These are phyloP conservation scores for Telmatochromis sp. DNA, from an alignment of 2,113 vertebrate species.

Conservation along the genomic window DNA sequence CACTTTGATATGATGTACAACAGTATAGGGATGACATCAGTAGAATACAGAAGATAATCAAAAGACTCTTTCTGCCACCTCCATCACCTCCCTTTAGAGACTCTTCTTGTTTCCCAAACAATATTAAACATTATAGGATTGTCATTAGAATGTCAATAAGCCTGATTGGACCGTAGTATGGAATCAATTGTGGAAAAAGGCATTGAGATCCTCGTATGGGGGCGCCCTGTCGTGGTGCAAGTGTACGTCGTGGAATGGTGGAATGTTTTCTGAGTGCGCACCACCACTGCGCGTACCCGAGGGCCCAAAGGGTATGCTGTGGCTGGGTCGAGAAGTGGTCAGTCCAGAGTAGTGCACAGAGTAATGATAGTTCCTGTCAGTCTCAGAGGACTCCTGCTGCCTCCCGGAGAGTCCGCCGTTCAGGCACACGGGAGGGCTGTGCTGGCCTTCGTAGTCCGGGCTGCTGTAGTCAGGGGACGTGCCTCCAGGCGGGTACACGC, in stretches of 20 bases:
- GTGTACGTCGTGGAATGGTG: slow-evolving; percentile 89
- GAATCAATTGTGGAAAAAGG: slow-evolving; percentile 92
- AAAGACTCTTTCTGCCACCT: not conserved
- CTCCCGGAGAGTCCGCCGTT: slow-evolving; percentile 88
- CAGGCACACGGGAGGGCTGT: slow-evolving; percentile 89
- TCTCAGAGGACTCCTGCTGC: slow-evolving; percentile 83
- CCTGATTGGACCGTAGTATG: not conserved
- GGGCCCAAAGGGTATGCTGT: slow-evolving; percentile 83
- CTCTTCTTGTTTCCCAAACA: slow-evolving; percentile 10
- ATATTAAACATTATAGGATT: slow-evolving; percentile 34
- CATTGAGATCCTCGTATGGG: slow-evolving; percentile 93
- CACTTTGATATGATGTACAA: slow-evolving; percentile 55
- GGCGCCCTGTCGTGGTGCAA: slow-evolving; percentile 88
- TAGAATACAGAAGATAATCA: slow-evolving; percentile 48
- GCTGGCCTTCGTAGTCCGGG: slow-evolving; percentile 89
- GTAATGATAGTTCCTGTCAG: slow-evolving; percentile 94
- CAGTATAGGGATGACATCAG: slow-evolving; percentile 57
- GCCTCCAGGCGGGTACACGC: slow-evolving; percentile 77
- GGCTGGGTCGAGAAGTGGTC: slow-evolving; percentile 77
- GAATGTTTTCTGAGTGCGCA: slow-evolving; percentile 88
- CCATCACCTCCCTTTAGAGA: not conserved
- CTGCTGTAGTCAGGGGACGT: slow-evolving; percentile 93
- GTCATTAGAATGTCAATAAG: slow-evolving; percentile 15
- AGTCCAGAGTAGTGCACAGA: slow-evolving; percentile 96
- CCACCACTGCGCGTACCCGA: slow-evolving; percentile 82